A percentile compares a stretch with the other conserved stretches of the same genome.
Conservation (phyloP, 2,797 vertebrate genomes). For the Cryptoblepharus egeriae region DNA sequence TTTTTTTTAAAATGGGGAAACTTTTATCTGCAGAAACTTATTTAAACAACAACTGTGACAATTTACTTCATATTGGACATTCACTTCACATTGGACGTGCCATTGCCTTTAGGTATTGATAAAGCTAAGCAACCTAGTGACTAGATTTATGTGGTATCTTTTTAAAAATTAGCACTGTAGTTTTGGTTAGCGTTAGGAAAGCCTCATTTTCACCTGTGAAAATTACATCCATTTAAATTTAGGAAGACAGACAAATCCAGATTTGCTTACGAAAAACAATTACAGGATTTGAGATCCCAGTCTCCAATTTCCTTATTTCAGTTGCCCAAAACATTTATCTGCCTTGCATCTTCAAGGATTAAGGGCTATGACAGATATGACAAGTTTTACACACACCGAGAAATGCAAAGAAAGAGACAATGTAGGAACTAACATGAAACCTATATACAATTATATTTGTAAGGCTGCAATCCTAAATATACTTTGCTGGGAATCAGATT, state of each 20-base stretch:
- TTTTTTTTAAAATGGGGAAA: not conserved
- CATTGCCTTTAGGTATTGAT: not conserved
- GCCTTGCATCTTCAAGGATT: not conserved
- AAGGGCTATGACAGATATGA: not conserved
- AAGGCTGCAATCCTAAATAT: too few species aligned
- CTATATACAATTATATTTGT: too few species aligned
- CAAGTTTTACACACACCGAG: not conserved
- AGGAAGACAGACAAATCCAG: constrained; percentile 37
- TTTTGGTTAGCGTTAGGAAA: constrained; percentile 54
- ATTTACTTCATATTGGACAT: too few species aligned
- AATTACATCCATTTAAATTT: constrained; percentile 44
- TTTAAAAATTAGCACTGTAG: too few species aligned
- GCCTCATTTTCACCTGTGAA: constrained; percentile 41
- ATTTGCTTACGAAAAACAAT: not conserved
- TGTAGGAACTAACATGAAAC: too few species aligned
- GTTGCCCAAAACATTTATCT: not conserved
- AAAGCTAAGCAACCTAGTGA: constrained; percentile 4
- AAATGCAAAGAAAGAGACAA: too few species aligned
- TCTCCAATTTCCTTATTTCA: not conserved
- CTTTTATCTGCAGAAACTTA: constrained; percentile 33
- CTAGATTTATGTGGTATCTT: not conserved
- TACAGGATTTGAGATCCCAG: not conserved
- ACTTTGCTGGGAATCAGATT: too few species aligned
- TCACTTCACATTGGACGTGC: constrained; percentile 39
- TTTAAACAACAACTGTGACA: constrained; percentile 26